Base-by-base conservation (phyloP, 1,140 invertebrate genomes). In the Drosophila murphyi region DNA sequence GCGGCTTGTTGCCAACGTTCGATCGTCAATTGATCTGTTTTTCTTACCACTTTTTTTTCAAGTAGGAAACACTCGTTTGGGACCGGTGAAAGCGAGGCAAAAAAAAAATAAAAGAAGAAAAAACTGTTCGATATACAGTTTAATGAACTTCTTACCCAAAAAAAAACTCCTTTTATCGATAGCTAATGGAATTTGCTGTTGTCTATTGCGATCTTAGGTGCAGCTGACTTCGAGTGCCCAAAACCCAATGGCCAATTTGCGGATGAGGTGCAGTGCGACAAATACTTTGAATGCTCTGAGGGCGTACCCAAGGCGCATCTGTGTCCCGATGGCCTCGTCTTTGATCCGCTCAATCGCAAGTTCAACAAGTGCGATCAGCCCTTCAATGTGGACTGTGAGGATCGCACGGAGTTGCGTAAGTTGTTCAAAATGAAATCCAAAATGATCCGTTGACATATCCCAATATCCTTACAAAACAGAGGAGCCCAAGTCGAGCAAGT, bases 291-390 rank as follows among this genome's bases (percentile, higher is more conserved):
- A 37, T 98, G 97, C 86, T 91, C 93, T 0, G 96, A 97, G 72
- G 96, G 96, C 3, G 92, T 94, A 5, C 94, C 96, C 8, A 95
- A 93, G 54, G 95, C 95, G 76, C 97, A 97, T 92, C 93, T 97
- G 1, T 98, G 97, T 88, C 96, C 96, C 3, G 97, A 98, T 91
- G 97, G 97, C 70, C 94, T 97, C 10, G 97, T 97, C 20, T 98
- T 97, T 92, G 96, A 97, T 93, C 96, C 95, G 2, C 88, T 95
- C 62, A 97, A 96, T 93, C 94, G 96, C 72, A 96, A 97, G 93
- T 94, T 96, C 86, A 97, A 97, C 94, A 97, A 97, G 92, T 98
- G 97, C 91, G 97, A 98, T 92, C 96, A 97, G 89, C 96, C 96
- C 80, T 97, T 97, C 94, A 97, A 97, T 78, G 96, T 97, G 5